phyloP scores from a whole-genome alignment of 2,797 vertebrate genomes.

The Pelodytes ibericus region DNA sequence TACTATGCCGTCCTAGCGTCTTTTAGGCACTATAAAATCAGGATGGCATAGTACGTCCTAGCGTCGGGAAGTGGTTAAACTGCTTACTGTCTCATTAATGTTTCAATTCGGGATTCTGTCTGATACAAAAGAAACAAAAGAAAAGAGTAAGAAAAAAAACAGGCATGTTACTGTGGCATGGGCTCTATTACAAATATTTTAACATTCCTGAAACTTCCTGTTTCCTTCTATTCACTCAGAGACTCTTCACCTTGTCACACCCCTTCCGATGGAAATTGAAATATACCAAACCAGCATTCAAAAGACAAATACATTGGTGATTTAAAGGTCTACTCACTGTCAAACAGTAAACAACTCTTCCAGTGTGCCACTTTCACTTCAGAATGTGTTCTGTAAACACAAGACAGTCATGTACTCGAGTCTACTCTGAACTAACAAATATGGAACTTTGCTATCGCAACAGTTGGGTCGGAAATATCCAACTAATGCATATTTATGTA shows the following conservation, averaged over 20 bases:
- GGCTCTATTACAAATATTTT: slow-evolving; percentile 25
- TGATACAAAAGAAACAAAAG: not conserved
- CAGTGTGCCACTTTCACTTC: not conserved
- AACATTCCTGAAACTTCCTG: slow-evolving; percentile 45
- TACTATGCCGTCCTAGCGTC: too few species aligned
- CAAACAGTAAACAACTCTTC: slow-evolving; percentile 2
- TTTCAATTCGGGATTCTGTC: not conserved
- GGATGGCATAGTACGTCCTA: too few species aligned
- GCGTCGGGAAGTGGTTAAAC: too few species aligned
- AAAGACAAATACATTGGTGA: slow-evolving; percentile 12
- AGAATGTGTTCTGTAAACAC: not conserved
- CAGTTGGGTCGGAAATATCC: too few species aligned
- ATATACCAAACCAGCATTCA: slow-evolving; percentile 21
- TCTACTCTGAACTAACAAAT: too few species aligned
- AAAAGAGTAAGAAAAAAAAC: not conserved
- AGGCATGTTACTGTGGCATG: slow-evolving; percentile 11
- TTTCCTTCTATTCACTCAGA: slow-evolving; percentile 47
- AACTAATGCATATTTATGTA: too few species aligned
- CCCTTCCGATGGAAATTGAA: slow-evolving; percentile 31
- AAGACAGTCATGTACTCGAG: not conserved
- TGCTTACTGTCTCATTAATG: too few species aligned
- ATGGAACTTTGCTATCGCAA: too few species aligned
- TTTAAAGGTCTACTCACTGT: slow-evolving; percentile 9
- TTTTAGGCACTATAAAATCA: too few species aligned
- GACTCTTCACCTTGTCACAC: slow-evolving; percentile 24